phyloP scores from a whole-genome alignment of 2,888 invertebrate genomes.

The Apamea crenata region DNA sequence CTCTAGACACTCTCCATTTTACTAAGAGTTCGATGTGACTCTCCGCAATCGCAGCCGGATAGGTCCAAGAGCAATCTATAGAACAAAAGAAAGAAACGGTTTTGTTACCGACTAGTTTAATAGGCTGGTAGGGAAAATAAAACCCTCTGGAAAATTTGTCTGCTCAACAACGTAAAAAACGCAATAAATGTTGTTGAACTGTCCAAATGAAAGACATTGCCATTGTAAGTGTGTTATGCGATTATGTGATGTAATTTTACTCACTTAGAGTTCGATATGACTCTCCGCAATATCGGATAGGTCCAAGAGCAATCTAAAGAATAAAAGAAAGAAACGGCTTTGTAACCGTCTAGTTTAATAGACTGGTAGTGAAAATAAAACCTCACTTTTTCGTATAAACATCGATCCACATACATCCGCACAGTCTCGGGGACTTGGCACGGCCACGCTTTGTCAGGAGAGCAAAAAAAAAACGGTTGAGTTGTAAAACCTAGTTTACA shows the following conservation, averaged over 20 bases:
- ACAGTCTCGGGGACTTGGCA: constrained; percentile 3
- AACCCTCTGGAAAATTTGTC: neutral
- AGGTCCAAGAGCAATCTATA: too few species aligned
- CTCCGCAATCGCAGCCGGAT: too few species aligned
- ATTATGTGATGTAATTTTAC: constrained; percentile 2
- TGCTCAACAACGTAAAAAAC: too few species aligned
- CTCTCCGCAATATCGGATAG: neutral
- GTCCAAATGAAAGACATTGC: neutral
- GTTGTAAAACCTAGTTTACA: constrained; percentile 17
- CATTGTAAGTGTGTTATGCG: too few species aligned
- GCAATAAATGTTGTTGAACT: neutral
- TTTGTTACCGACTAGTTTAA: neutral
- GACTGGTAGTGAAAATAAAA: constrained; percentile 10
- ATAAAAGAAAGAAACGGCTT: neutral
- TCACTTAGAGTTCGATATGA: neutral
- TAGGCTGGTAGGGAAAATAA: neutral
- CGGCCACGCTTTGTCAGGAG: neutral
- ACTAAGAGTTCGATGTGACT: too few species aligned
- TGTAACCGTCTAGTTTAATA: neutral
- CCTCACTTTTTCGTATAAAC: neutral
- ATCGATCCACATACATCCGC: constrained; percentile 2
- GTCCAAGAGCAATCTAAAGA: neutral
- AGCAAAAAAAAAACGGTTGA: neutral
- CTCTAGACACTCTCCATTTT: neutral
- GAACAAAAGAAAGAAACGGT: neutral